Base-by-base conservation (phyloP, 2,888 invertebrate genomes). In the Malachius bipustulatus region DNA sequence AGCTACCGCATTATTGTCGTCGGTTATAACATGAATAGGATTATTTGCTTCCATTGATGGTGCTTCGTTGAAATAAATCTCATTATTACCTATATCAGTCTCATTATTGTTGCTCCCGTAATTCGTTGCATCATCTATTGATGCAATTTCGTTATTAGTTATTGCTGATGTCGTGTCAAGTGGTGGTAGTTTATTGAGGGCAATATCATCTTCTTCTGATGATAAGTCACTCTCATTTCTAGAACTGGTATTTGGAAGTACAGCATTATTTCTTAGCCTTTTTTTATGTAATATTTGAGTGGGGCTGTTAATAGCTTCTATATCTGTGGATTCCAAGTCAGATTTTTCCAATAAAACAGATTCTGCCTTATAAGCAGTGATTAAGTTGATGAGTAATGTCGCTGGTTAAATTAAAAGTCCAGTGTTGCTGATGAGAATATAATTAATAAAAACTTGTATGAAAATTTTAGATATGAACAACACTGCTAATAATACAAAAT, bases 261-360 rank as follows among this genome's bases (percentile, higher is more conserved):
- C 6, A 8, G n/a, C n/a, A 19, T 6, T 6, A 8, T 19, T 19
- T 19, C 24, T 6, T 31, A 13, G 14, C 11, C 31, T 31, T 14
- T 14, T 11, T 31, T 31, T 31, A 11, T 8, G 6, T 4, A 31
- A 14, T 14, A 31, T 31, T 31, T 31, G 12, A 14, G 31, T 12
- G 4, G 31, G 14, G 14, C 14, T 31, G 12, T 14, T 31, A 13
- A 31, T 31, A 6, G 31, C 31, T 31, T 31, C 24, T 28, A 28
- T 28, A 28, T 28, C 31, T 10, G 31, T 31, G 6, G 31, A 14
- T 31, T 31, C 31, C 8, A 31, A 14, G 14, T 31, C 31, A 6
- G 14, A 31, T 10, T 31, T 31, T 12, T 31, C 9, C 11, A 31
- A 14, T 14, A 31, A 14, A 14, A 31, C 14, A 4, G 14, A 11